phyloP scores from a whole-genome alignment of 2,113 vertebrate genomes.

The Mirounga angustirostris region DNA sequence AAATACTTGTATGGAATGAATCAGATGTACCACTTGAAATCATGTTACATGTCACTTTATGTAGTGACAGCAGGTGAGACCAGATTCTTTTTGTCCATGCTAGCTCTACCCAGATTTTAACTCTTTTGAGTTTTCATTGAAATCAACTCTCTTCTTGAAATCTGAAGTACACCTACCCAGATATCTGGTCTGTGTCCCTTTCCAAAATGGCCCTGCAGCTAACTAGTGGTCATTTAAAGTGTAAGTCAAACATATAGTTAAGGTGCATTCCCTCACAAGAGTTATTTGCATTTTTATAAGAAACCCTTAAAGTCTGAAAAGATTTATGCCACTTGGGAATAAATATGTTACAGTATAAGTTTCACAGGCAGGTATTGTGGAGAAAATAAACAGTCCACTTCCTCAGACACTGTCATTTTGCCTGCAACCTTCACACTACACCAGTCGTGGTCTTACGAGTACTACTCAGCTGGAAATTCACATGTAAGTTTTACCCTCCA shows the following conservation, averaged over 20 bases:
- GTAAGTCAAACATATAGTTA: slow-evolving; percentile 22
- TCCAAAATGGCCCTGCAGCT: background rate
- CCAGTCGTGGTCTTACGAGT: background rate
- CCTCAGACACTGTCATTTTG: background rate
- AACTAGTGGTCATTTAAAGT: background rate
- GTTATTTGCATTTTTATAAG: slow-evolving; percentile 62
- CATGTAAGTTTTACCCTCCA: background rate
- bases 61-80: background rate
- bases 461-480: background rate
- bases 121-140: background rate
- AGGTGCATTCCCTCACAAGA: background rate
- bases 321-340: slow-evolving; percentile 30
- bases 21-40: background rate
- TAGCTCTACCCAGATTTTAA: background rate
- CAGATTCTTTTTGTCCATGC: background rate
- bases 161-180: background rate
- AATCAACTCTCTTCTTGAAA: background rate
- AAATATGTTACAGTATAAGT: slow-evolving; percentile 7
- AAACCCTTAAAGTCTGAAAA: slow-evolving; percentile 42
- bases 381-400: background rate
- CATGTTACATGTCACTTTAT: background rate
- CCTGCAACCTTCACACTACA: background rate
- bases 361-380: background rate
- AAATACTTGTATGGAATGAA: slow-evolving; percentile 18
- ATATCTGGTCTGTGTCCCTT: background rate